phyloP scores from a whole-genome alignment of 2,113 vertebrate species.

The Bungarus multicinctus region DNA sequence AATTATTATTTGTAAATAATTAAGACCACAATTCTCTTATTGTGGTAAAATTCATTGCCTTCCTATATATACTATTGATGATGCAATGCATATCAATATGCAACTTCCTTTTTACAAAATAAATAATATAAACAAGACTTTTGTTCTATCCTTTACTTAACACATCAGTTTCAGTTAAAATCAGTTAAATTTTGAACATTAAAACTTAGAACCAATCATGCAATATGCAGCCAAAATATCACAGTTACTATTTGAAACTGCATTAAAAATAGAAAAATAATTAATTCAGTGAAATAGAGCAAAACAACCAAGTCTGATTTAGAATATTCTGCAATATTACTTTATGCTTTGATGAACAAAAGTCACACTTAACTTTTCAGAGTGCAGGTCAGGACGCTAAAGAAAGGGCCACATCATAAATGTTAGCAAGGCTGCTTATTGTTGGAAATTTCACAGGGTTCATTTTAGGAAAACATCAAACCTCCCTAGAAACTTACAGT shows the following conservation, averaged over 20 bases:
- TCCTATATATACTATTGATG: not conserved
- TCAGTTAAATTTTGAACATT: not conserved
- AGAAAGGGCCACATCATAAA: not conserved
- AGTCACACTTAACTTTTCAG: not conserved
- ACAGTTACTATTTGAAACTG: not conserved
- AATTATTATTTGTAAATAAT: conserved; percentile 31
- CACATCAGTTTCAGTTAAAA: not conserved
- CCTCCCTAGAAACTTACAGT: not conserved
- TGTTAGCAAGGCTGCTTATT: not conserved
- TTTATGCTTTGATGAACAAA: not conserved
- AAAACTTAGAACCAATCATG: not conserved
- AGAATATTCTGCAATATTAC: not conserved
- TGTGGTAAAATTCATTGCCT: conserved; percentile 10
- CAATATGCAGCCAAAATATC: not conserved
- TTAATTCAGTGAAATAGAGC: not conserved
- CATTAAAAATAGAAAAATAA: not conserved
- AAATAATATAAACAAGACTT: not conserved
- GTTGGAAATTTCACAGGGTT: not conserved
- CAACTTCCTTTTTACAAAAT: not conserved
- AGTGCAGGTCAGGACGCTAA: not conserved
- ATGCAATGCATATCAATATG: not conserved
- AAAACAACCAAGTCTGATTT: not conserved
- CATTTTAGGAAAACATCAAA: not conserved
- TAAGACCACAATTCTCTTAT: conserved; percentile 8
- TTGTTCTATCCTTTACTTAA: not conserved